Percentiles rank a stretch among this genome's conserved stretches.
phyloP scores from a whole-genome alignment of 2,888 invertebrate genomes.

The Andrena chrysosceles region DNA sequence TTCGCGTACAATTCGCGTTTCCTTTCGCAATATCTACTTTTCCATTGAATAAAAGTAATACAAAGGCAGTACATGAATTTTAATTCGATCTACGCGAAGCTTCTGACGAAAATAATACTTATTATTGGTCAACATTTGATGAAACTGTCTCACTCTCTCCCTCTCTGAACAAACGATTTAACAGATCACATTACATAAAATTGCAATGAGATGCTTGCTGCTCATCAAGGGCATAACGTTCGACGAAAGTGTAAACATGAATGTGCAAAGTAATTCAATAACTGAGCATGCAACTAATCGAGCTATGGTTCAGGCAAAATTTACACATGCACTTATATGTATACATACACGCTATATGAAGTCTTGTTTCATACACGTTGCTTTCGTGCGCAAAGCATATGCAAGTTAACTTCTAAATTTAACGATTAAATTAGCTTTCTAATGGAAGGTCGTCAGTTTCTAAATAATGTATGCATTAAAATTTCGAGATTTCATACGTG shows the following conservation, averaged over 20 bases:
- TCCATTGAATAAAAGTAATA: not conserved
- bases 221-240: not conserved
- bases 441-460: not conserved
- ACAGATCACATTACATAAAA: slow-evolving; percentile 8
- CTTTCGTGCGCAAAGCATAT: slow-evolving; percentile 15
- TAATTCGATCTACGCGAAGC: slow-evolving; percentile 4
- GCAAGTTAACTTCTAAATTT: not conserved
- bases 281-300: slow-evolving; percentile 41
- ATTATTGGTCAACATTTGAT: not conserved
- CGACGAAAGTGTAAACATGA: slow-evolving; percentile 2
- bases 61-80: slow-evolving; percentile 12
- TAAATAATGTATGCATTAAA: not conserved
- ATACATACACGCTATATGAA: not conserved
- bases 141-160: not conserved
- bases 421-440: not conserved
- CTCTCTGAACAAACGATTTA: slow-evolving; percentile 10
- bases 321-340: slow-evolving; percentile 36
- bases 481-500: not conserved
- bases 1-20: slow-evolving; percentile 15
- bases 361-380: slow-evolving; percentile 17
- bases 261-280: slow-evolving; percentile 34
- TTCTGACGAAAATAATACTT: not conserved
- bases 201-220: not conserved
- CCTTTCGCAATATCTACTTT: not conserved
- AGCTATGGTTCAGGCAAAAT: slow-evolving; percentile 20